Base-by-base conservation (phyloP, 35 echinoderm and acorn worm species). In the Heliocidaris erythrogramma region DNA sequence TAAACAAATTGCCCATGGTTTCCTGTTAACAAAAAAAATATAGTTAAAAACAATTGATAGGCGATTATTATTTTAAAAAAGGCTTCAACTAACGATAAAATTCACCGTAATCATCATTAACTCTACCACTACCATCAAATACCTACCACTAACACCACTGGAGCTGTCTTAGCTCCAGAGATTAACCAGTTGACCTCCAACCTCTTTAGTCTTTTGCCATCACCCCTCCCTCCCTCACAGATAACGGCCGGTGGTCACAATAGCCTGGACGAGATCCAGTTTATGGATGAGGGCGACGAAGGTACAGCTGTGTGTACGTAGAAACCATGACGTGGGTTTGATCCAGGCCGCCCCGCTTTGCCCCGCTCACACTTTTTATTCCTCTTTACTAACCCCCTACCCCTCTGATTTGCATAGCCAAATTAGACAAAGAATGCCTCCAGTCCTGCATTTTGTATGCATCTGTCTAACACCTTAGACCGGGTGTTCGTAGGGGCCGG, bases 271-370 rank as follows among this genome's bases (percentile, higher is more conserved):
- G 91, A 92, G 49, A 92, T 92, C 91, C 91, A 92, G 91, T 92
- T 92, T 59, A 92, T 92, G 48, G 91, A 92, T 48, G 91, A 92
- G 30, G 91, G 91, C 31, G 91, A 92, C 49, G 91, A 92, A 92
- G 91, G 91, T 92, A 92, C 91, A 92, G 91, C 91, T 27, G 91
- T 92, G 47, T 92, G 91, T 92, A 92, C 48, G 91, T 92, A 92
- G 91, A 78, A 78, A 92, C 91, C 91, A 92, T 92, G 91, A 49
- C 49, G 49, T 92, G 49, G 91, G 47, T 92, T 92, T 92, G 91
- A 92, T 30, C 31, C 31, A 89, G 31, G 87, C 47, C 31, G 29
- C 87, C 87, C 31, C 31, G 32, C 47, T 18, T 12, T 5, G 29
- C 31, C 86, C 86, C 47, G 27, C 87, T 32, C 30, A 32, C 47